These are phyloP conservation scores for Hofmannophila pseudospretella DNA, from an alignment of 2,888 invertebrate genomes.

Conservation along the genomic window DNA sequence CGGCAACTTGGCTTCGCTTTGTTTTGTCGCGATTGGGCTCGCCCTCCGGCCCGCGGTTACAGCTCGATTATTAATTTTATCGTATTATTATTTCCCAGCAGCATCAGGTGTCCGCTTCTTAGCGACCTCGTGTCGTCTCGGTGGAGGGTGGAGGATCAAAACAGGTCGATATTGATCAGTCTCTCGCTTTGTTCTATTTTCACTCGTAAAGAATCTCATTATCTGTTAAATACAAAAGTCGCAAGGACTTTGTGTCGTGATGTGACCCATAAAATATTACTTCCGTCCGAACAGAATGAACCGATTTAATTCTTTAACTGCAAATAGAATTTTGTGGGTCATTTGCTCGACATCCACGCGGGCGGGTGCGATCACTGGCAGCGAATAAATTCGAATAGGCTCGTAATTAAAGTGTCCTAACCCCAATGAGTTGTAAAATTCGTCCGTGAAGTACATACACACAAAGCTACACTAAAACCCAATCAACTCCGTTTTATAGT, in stretches of 20 bases:
- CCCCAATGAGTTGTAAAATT: constrained; percentile 4
- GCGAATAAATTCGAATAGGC: background rate
- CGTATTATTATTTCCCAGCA: too few species aligned
- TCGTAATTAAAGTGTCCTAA: background rate
- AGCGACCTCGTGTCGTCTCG: background rate
- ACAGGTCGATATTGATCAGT: background rate
- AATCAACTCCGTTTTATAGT: constrained; percentile 23
- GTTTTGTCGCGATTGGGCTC: background rate
- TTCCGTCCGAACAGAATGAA: too few species aligned
- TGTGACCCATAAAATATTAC: too few species aligned
- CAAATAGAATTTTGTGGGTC: background rate
- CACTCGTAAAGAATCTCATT: too few species aligned
- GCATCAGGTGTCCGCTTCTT: too few species aligned
- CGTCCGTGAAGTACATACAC: background rate
- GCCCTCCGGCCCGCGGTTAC: too few species aligned
- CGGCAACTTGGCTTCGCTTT: background rate
- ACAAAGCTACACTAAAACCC: constrained; percentile 12
- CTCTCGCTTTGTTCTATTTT: too few species aligned
- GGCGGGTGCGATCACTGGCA: background rate
- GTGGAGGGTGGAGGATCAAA: background rate
- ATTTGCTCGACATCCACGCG: background rate
- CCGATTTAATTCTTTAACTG: too few species aligned
- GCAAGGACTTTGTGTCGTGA: too few species aligned
- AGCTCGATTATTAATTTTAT: background rate
- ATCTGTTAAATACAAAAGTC: too few species aligned